Conservation (phyloP, 2,888 invertebrate species). For the Toxonevra muliebris region DNA sequence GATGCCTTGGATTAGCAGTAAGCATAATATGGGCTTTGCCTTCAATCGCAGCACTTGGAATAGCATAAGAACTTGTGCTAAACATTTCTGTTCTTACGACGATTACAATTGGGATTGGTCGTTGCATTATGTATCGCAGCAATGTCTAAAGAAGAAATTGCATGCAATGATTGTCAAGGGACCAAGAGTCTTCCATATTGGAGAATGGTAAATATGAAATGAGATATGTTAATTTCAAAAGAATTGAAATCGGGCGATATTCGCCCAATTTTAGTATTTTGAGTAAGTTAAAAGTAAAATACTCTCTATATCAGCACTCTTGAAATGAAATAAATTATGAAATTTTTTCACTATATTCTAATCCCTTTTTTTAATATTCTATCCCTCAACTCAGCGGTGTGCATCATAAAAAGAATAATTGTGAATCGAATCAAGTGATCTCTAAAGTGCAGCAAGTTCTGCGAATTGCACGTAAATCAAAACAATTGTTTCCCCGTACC, state of each 20-base stretch:
- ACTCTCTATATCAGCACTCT: not conserved
- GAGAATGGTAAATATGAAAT: constrained; percentile 83
- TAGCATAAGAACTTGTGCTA: constrained; percentile 80
- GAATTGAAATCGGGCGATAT: not conserved
- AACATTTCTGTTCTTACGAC: constrained; percentile 93
- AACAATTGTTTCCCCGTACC: constrained; percentile 76
- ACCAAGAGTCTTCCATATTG: constrained; percentile 97
- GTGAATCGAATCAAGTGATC: constrained; percentile 85
- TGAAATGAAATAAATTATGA: not conserved
- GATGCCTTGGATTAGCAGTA: constrained; percentile 94
- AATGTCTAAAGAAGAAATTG: constrained; percentile 78
- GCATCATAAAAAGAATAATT: constrained; percentile 93
- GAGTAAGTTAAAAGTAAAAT: too few species aligned
- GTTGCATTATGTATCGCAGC: constrained; percentile 88
- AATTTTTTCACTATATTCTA: not conserved
- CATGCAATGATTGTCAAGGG: constrained; percentile 90
- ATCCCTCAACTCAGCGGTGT: constrained; percentile 78
- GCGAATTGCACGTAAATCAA: constrained; percentile 72
- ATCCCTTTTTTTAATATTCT: constrained; percentile 15
- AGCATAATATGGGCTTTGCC: constrained; percentile 99
- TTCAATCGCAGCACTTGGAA: constrained; percentile 90
- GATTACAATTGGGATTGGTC: constrained; percentile 99
- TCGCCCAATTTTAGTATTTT: too few species aligned
- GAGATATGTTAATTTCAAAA: not conserved
- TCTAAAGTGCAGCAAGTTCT: constrained; percentile 84